Conservation (phyloP, 2,888 invertebrate species). For the Microchrysa polita region DNA sequence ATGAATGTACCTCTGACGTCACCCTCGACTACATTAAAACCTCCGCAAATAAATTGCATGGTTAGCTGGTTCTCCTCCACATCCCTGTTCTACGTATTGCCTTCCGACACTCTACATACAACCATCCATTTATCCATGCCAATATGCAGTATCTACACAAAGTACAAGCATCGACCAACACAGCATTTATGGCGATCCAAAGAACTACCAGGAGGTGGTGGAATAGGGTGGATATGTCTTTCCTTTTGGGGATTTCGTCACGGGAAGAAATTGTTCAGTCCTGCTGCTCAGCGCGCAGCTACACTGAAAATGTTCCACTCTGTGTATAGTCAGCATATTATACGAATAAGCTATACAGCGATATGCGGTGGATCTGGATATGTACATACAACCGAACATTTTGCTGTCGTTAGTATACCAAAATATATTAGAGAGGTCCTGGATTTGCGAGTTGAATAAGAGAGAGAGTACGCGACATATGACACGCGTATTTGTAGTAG, state of each 20-base stretch:
- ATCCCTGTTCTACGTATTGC: not conserved
- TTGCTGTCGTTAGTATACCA: not conserved
- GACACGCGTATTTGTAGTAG: not conserved
- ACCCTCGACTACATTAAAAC: constrained; percentile 66
- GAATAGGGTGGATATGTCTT: not conserved
- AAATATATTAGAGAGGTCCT: constrained; percentile 1
- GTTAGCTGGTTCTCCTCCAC: not conserved
- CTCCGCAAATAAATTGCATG: constrained; percentile 33
- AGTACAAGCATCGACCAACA: no score
- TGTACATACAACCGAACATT: not conserved
- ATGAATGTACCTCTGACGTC: constrained; percentile 52
- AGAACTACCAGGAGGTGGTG: constrained; percentile 4
- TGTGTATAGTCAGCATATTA: not conserved
- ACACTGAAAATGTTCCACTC: not conserved
- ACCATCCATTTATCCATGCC: not conserved
- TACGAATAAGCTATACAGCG: not conserved
- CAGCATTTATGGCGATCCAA: not conserved
- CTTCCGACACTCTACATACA: not conserved
- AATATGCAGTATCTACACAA: not conserved
- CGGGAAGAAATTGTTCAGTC: constrained; percentile 25
- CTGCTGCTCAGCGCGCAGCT: constrained; percentile 12
- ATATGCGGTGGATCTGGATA: not conserved
- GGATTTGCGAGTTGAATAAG: constrained; percentile 14
- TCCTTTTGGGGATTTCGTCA: constrained; percentile 4
- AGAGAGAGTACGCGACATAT: no score